These are phyloP conservation scores for Heptranchias perlo DNA, from an alignment of 2,113 vertebrate species.

Conservation along the genomic window DNA sequence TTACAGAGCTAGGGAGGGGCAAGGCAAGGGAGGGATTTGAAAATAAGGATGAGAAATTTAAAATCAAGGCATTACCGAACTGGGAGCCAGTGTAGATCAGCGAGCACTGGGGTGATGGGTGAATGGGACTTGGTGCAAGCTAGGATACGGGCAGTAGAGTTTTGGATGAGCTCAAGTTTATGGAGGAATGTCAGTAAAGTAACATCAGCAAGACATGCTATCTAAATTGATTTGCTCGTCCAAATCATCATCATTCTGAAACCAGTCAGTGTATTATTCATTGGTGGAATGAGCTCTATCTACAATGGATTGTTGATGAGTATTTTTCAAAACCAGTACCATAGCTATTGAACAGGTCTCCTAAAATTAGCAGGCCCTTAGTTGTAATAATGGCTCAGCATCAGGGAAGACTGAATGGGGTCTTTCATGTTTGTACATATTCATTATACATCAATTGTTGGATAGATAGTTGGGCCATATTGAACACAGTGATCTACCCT, in stretches of 20 bases:
- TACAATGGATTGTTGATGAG: neutral
- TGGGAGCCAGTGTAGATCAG: too few species aligned
- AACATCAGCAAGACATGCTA: too few species aligned
- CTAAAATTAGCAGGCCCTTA: neutral
- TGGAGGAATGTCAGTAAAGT: too few species aligned
- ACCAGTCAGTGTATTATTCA: neutral
- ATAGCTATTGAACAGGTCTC: neutral
- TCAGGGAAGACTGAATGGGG: neutral
- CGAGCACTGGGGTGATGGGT: too few species aligned
- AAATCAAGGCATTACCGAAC: too few species aligned
- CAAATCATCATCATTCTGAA: neutral
- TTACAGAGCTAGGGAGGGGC: too few species aligned
- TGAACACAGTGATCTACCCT: neutral
- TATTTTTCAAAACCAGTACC: neutral
- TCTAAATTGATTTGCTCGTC: neutral
- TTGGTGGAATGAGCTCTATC: neutral
- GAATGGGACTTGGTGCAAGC: too few species aligned
- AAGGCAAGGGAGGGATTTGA: too few species aligned
- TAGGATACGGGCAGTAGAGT: too few species aligned
- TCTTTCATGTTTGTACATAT: neutral
- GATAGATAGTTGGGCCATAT: neutral
- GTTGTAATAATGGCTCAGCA: neutral
- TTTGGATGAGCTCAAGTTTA: too few species aligned
- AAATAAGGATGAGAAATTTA: too few species aligned
- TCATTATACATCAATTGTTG: neutral